Conservation (phyloP, 2,797 vertebrate genomes). For the Podarcis siculus region DNA sequence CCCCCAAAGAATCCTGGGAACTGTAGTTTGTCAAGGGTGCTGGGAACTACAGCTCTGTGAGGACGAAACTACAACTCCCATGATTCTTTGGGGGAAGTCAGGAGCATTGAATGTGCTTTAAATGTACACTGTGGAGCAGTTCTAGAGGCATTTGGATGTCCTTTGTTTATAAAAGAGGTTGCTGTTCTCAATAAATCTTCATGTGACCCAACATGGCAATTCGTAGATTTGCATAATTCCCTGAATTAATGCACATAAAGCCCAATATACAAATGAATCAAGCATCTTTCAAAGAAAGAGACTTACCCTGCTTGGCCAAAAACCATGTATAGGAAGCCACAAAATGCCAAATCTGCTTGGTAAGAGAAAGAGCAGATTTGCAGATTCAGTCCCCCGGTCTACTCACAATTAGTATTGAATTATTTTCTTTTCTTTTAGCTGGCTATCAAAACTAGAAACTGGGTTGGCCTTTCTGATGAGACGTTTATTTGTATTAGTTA, state of each 20-base stretch:
- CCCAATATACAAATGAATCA: neutral
- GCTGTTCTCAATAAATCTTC: neutral
- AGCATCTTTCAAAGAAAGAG: neutral
- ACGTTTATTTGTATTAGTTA: conserved; percentile 14
- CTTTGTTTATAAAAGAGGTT: neutral
- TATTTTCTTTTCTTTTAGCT: neutral
- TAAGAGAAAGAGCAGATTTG: neutral
- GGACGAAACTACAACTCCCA: no score
- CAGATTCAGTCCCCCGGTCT: no score
- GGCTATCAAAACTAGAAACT: neutral
- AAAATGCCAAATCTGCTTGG: neutral
- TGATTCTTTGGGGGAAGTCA: no score
- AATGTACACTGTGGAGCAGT: no score
- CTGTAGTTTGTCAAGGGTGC: no score
- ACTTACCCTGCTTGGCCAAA: conserved; percentile 1
- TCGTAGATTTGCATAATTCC: neutral
- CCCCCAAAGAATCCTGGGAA: no score
- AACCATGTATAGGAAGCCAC: neutral
- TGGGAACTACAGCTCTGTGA: no score
- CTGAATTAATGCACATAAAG: neutral
- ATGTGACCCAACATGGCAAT: neutral
- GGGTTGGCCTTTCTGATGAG: neutral
- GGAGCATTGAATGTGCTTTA: no score
- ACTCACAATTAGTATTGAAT: neutral
- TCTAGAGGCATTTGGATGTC: neutral